These are phyloP conservation scores for Cotesia chilonis DNA, from an alignment of 1,140 invertebrate species.

Conservation along the genomic window DNA sequence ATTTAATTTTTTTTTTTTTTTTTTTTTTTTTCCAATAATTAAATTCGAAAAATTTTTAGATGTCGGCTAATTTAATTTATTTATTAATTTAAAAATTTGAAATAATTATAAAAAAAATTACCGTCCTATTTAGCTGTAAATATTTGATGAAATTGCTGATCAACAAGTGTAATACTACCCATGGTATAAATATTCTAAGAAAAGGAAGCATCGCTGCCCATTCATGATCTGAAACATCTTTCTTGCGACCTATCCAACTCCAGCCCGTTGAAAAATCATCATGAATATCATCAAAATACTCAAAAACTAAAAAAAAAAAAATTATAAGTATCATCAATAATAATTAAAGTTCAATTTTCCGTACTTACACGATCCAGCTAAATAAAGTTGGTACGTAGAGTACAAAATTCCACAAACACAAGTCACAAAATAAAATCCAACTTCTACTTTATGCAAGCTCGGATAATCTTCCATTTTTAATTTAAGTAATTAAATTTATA, in stretches of 20 bases:
- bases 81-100: no score
- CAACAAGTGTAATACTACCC: constrained; percentile 59
- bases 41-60: no score
- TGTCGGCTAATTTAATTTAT: no score
- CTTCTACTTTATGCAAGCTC: constrained; percentile 45
- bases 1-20: no score
- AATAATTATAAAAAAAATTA: constrained; percentile 29
- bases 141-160: constrained; percentile 54
- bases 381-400: constrained; percentile 55
- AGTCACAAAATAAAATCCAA: constrained; percentile 45
- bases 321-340: constrained; percentile 12
- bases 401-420: constrained; percentile 57
- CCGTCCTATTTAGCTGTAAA: constrained; percentile 31
- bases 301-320: constrained; percentile 53
- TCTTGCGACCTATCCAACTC: constrained; percentile 59
- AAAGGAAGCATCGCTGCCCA: constrained; percentile 65
- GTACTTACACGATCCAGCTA: constrained; percentile 52
- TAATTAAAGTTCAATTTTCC: constrained; percentile 21
- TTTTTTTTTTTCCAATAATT: no score
- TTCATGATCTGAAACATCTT: constrained; percentile 67
- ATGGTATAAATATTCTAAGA: constrained; percentile 56
- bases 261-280: constrained; percentile 61
- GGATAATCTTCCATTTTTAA: constrained; percentile 29
- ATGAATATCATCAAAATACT: constrained; percentile 50
- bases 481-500: constrained; percentile 33